Evolutionary conservation across 2,113 vertebrate species (phyloP), one percentile per base, ranked within the genome.

Genomic region (Phyllostomus discolor): DNA sequence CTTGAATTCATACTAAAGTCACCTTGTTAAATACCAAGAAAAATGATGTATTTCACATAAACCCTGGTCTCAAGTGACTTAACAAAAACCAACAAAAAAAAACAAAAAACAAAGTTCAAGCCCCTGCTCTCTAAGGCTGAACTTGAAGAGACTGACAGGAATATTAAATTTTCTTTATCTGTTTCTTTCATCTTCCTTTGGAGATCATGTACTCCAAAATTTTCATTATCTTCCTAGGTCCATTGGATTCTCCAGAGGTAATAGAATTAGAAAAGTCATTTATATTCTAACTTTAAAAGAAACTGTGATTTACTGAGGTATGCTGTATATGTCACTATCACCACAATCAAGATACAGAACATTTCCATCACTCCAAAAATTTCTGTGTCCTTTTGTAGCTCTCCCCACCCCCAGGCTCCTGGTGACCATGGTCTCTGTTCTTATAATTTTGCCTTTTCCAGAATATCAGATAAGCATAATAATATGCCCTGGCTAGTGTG

Each of bases 21-120:
- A 96, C 94, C 76, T 95, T 88, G 93, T 97, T 96, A 96, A 97
- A 90, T 79, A 91, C 69, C 81, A 94, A 91, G 85, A 73, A 90
- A 90, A 95, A 84, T 41, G 43, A 10, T 91, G 66, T 70, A 67
- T 93, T 91, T 72, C 70, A 92, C 50, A 59, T 96, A 96, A 97
- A 95, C 62, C 20, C 72, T 75, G 64, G 79, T 90, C 84, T 94
- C 52, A 5, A 81, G 41, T 87, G 79, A 96, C 78, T 86, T 82
- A 16, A 48, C 69, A 85, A 97, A 92, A 88, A 41, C 15, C 31
- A 89, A 70, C 59, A 88, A 95, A 95, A 95, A 95, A 50, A 66
- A 82, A 81, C 10, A 46, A 81, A 82, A 87, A 70, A 72, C 31
- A 81, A 83, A 80, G n/a, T 62, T 88, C 62, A 94, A 94, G 43